Conservation (phyloP, 2,113 vertebrate genomes). For the Donacobius atricapilla region DNA sequence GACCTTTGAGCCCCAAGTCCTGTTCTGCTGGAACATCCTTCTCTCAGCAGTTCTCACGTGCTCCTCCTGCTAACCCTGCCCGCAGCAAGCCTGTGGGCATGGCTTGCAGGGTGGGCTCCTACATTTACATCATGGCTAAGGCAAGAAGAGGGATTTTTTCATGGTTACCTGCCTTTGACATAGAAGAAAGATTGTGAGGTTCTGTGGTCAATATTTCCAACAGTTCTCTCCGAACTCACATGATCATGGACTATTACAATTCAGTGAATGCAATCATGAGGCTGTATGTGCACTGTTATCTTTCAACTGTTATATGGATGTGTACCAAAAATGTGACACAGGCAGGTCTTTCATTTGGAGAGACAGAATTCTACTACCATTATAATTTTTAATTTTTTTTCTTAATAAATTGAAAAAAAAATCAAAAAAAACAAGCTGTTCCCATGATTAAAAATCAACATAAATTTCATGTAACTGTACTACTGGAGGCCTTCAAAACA, state of each 20-base stretch:
- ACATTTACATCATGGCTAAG: not conserved
- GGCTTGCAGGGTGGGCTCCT: not conserved
- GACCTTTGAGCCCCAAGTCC: not conserved
- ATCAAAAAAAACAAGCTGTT: not conserved
- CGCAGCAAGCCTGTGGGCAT: too few species aligned
- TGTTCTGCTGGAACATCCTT: not conserved
- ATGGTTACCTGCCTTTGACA: not conserved
- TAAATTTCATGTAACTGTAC: not conserved
- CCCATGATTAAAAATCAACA: not conserved
- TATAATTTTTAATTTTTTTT: not conserved
- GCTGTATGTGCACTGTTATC: not conserved
- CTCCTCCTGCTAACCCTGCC: not conserved
- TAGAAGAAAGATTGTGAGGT: not conserved
- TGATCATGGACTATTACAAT: not conserved
- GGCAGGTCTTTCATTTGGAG: slow-evolving; percentile 1
- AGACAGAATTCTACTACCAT: slow-evolving; percentile 7
- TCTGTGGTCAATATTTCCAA: not conserved
- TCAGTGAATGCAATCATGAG: not conserved
- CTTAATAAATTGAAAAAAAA: not conserved
- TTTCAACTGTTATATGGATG: not conserved
- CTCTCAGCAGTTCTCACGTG: not conserved
- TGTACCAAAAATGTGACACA: not conserved
- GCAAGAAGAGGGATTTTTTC: not conserved
- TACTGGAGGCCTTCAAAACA: not conserved
- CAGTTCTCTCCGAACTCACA: not conserved